Base-by-base conservation (phyloP, 2,113 vertebrate genomes). In the Vidua macroura region DNA sequence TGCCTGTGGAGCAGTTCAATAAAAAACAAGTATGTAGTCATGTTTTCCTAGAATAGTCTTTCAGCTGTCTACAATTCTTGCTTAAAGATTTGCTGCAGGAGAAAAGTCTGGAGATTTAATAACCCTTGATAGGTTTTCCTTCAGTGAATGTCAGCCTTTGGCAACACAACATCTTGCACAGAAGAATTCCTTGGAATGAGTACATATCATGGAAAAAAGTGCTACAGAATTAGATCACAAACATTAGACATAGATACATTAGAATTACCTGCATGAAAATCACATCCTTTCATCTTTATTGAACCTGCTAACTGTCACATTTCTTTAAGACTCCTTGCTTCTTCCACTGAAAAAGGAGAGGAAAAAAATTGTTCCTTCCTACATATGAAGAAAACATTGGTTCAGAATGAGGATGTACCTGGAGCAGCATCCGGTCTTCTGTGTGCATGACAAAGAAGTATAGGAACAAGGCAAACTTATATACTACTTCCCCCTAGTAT, bases 21-120 rank as follows among this genome's bases (percentile, higher is more conserved):
- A 87, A 85, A 89, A 76, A 87, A 24, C n/a, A 85, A 46, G 48
- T 52, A 53, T 22, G 35, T 49, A 51, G 64, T 2, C 3, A 86
- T 43, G 60, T 5, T 88, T 92, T 49, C 52, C 17, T 49, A 76
- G 28, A 83, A 68, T 1, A 76, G 41, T 58, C 63, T 69, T 83
- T 66, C 76, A 84, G 35, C 55, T 92, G 83, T 85, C 92, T 93
- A 73, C 59, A 90, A 19, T 35, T 90, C 82, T 88, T 83, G 27
- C 56, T 78, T 39, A 60, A 89, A 60, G 73, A 68, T 68, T 84
- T 96, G 58, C 66, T 49, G 41, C 62, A 82, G 62, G 30, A 83
- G 22, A 87, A 44, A 51, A 89, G 62, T 53, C 74, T 78, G 46
- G 52, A 90, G 53, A 76, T 85, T 87, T 80, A 85, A 83, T 79